A percentile compares a stretch with the other conserved stretches of the same genome.
Conservation (phyloP, 2,888 invertebrate genomes). For the Sarcophaga rosellei region DNA sequence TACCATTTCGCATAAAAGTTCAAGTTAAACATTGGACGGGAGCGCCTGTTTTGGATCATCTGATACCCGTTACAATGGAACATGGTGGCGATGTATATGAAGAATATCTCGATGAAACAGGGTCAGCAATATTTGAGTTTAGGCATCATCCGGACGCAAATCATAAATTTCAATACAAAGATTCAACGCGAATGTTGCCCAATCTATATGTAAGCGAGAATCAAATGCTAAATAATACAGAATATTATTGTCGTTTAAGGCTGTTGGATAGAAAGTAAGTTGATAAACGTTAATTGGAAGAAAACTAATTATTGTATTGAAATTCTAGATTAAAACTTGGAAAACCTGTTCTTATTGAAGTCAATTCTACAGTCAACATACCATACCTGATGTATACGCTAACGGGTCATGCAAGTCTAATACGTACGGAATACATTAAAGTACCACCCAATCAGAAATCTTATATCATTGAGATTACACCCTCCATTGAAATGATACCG, state of each 20-base stretch:
- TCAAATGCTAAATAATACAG: slow-evolving; percentile 5
- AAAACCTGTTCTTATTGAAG: slow-evolving; percentile 28
- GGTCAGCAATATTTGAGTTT: slow-evolving; percentile 84
- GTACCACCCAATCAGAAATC: slow-evolving; percentile 43
- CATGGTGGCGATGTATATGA: not conserved
- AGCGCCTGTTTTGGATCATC: slow-evolving; percentile 83
- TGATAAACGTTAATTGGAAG: too few relatives aligned
- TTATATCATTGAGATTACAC: slow-evolving; percentile 33
- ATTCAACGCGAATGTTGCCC: not conserved
- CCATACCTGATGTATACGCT: slow-evolving; percentile 49
- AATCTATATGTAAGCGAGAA: not conserved
- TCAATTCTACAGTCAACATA: slow-evolving; percentile 40
- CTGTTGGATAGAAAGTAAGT: not conserved
- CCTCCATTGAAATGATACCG: slow-evolving; percentile 58
- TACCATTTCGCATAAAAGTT: slow-evolving; percentile 90
- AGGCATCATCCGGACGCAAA: not conserved
- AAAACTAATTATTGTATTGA: too few relatives aligned
- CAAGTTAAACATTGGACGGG: slow-evolving; percentile 87
- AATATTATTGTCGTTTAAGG: not conserved
- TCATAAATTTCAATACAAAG: slow-evolving; percentile 5
- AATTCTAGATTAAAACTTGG: slow-evolving; percentile 30
- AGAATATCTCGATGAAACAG: slow-evolving; percentile 83
- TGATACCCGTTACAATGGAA: slow-evolving; percentile 1
- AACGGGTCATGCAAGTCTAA: slow-evolving; percentile 42
- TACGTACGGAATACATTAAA: slow-evolving; percentile 30